A percentile compares a stretch with the other conserved stretches of the same genome.
Evolutionary conservation across 2,797 vertebrate genomes (phyloP).

Genomic region (Chelon labrosus): DNA sequence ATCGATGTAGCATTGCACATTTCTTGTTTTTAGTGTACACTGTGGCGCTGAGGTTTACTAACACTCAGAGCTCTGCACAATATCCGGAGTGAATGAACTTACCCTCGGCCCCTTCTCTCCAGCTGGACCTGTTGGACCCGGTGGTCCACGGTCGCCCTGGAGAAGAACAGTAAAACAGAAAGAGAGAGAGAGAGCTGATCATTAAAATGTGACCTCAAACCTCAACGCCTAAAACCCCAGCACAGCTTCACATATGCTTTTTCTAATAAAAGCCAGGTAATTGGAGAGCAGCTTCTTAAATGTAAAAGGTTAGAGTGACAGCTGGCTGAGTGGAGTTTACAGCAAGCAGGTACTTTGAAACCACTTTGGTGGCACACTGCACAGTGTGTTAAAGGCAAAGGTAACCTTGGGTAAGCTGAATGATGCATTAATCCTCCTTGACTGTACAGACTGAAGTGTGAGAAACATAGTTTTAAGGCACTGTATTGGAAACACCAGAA

Average conservation of each 20-base stretch:
- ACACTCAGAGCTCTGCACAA: conserved; percentile 15
- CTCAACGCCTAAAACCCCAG: conserved; percentile 27
- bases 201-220: conserved; percentile 57
- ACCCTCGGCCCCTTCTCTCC: conserved; percentile 93
- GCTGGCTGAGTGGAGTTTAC: conserved; percentile 39
- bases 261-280: conserved; percentile 57
- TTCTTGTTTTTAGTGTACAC: conserved; percentile 3
- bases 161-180: conserved; percentile 36
- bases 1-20: background rate
- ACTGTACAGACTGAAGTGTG: conserved; percentile 13
- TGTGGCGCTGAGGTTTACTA: conserved; percentile 2
- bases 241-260: conserved; percentile 5
- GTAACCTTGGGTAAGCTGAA: conserved; percentile 29
- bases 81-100: conserved; percentile 65
- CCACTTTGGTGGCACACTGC: conserved; percentile 36
- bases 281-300: conserved; percentile 48
- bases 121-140: conserved; percentile 90
- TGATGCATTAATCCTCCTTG: conserved; percentile 38
- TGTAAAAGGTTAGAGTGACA: conserved; percentile 37
- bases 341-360: conserved; percentile 40
- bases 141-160: conserved; percentile 94
- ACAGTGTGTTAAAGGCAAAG: conserved; percentile 41
- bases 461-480: conserved; percentile 17
- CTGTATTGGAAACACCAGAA: conserved; percentile 41
- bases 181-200: conserved; percentile 30